Evolutionary conservation across 2,797 vertebrate species (phyloP).

Genomic region (Cyclura pinguis): DNA sequence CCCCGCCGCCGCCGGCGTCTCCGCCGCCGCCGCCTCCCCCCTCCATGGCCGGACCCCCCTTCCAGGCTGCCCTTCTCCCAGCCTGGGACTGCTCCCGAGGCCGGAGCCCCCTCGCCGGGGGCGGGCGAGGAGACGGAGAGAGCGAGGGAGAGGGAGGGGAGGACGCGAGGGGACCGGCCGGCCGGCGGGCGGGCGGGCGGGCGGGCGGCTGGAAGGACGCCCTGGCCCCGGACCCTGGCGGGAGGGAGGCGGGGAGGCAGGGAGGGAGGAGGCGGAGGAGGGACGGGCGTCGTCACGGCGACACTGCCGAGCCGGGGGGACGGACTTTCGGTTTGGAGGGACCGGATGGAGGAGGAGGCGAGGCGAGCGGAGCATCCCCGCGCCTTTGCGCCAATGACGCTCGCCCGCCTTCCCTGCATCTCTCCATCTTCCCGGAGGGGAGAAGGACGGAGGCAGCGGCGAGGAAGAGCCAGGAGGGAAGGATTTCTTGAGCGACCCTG

Average conservation of each 20-base stretch:
- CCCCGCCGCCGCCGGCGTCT: neutral
- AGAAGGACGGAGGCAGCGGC: too few relatives aligned
- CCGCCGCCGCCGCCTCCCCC: conserved; percentile 21
- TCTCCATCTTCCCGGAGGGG: too few relatives aligned
- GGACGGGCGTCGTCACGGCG: conserved; percentile 34
- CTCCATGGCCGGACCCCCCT: conserved; percentile 43
- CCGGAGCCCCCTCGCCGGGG: neutral
- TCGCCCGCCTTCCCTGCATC: too few relatives aligned
- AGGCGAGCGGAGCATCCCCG: neutral
- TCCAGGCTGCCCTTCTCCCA: conserved; percentile 20
- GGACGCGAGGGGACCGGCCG: neutral
- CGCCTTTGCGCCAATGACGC: neutral
- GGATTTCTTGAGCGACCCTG: too few relatives aligned
- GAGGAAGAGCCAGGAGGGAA: too few relatives aligned
- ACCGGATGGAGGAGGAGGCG: neutral
- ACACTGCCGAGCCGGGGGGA: neutral
- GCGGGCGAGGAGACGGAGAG: neutral
- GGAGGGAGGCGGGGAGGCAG: neutral
- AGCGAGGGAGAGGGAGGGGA: neutral
- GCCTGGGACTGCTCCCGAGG: conserved; percentile 30
- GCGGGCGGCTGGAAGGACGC: neutral
- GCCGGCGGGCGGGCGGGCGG: neutral
- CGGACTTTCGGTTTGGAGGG: conserved; percentile 35
- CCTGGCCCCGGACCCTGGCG: neutral
- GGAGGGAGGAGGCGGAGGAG: neutral